Evolutionary conservation across 2,888 invertebrate species (phyloP), one percentile per base, ranked within the genome.

Genomic region (Conomelus anceps): DNA sequence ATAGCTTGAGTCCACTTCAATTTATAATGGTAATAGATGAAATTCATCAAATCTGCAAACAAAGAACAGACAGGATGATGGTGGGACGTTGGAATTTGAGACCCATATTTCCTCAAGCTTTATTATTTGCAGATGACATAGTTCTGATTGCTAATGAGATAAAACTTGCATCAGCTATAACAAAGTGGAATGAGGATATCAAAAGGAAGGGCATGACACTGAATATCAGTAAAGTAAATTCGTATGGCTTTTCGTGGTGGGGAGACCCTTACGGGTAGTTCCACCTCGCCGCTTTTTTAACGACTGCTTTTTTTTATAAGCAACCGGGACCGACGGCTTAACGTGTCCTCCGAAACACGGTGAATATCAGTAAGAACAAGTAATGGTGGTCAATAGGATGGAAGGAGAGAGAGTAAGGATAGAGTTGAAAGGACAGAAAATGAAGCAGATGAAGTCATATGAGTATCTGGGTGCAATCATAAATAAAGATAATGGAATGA

Each of bases 71-170:
- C n/a, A n/a, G n/a, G n/a, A n/a, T n/a, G n/a, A n/a, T n/a, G n/a
- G n/a, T n/a, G 22, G 20, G 84, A 17, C 24, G 17, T 23, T 87
- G 23, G 24, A 34, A 34, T 22, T 13, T 26, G n/a, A 88, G 26
- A 22, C 26, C 34, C 24, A 84, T 84, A n/a, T 11, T 88, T 63
- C 84, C 88, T 17, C 88, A 88, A 84, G 88, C 88, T 23, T 11
- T 88, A 23, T 22, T 88, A 13, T 88, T 84, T 84, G 63, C 22
- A 84, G 88, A 88, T 23, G 88, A 88, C 23, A 88, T 88, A 22
- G 88, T 88, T 23, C 41, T 84, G 6, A 84, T 88, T 22, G 84
- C 84, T 11, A 84, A 88, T 20, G 84, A 84, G 24, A 41, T 11
- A 41, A 84, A 22, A 6, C 88, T 88, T 9, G 84, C 41, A 34